phyloP scores from a whole-genome alignment of 2,797 vertebrate species.

The Chiloscyllium punctatum region DNA sequence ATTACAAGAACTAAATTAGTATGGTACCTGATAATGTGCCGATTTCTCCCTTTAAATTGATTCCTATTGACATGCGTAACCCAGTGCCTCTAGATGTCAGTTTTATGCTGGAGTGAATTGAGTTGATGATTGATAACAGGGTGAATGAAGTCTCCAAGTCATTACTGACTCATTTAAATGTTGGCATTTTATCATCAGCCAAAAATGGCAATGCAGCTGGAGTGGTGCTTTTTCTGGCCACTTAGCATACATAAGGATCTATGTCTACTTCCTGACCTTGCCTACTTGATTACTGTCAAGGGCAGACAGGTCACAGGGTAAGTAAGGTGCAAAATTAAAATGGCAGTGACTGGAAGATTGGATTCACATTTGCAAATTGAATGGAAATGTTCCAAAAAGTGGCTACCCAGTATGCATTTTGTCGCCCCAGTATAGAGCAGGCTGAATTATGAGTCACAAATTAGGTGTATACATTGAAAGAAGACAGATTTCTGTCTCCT shows the following conservation, averaged over 20 bases:
- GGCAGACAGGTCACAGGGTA: no score
- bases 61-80: neutral
- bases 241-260: neutral
- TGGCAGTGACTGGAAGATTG: no score
- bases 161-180: neutral
- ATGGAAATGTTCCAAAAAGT: no score
- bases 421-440: no score
- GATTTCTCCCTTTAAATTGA: neutral
- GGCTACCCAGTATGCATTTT: no score
- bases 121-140: neutral
- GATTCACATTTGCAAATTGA: no score
- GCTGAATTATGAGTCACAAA: no score
- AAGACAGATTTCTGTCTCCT: no score
- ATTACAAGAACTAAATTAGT: neutral
- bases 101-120: neutral
- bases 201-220: neutral
- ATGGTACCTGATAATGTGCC: neutral
- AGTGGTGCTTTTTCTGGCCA: neutral
- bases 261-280: neutral
- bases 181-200: neutral
- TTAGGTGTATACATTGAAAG: no score
- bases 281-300: neutral
- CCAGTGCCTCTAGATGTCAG: neutral
- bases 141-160: neutral
- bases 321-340: no score